A percentile compares a stretch with the other conserved stretches of the same genome.
Conservation (phyloP, 2,888 invertebrate genomes). For the Agrotis segetum region DNA sequence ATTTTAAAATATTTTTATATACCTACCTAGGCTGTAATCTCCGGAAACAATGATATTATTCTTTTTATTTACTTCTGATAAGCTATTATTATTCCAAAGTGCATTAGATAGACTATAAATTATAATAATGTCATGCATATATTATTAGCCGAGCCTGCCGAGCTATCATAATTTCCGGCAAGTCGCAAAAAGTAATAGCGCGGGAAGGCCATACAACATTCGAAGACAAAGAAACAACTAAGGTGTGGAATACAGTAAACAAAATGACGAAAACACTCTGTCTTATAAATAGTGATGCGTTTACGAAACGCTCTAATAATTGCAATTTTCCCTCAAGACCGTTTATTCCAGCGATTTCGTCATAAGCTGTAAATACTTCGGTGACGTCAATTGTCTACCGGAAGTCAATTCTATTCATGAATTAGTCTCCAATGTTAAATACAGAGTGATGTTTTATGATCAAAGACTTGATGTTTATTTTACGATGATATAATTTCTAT, state of each 20-base stretch:
- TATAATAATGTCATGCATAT: no score
- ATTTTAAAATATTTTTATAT: no score
- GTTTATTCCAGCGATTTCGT: conserved; percentile 9
- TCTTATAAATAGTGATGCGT: conserved; percentile 24
- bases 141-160: no score
- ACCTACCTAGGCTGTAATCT: no score
- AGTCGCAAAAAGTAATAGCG: no score
- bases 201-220: no score
- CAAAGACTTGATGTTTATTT: conserved; percentile 5
- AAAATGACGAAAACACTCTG: neutral
- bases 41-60: no score
- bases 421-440: conserved; percentile 28
- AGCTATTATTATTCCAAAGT: no score
- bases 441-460: conserved; percentile 17
- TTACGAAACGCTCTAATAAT: conserved; percentile 4
- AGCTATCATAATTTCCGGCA: no score
- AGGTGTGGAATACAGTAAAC: neutral
- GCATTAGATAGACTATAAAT: no score
- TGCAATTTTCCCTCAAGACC: conserved; percentile 9
- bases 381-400: conserved; percentile 39
- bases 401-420: conserved; percentile 23
- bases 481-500: neutral
- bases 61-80: no score
- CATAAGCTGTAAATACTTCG: conserved; percentile 25
- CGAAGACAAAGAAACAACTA: no score